Base-by-base conservation (phyloP, 1,140 invertebrate species). In the Drosophila saltans region DNA sequence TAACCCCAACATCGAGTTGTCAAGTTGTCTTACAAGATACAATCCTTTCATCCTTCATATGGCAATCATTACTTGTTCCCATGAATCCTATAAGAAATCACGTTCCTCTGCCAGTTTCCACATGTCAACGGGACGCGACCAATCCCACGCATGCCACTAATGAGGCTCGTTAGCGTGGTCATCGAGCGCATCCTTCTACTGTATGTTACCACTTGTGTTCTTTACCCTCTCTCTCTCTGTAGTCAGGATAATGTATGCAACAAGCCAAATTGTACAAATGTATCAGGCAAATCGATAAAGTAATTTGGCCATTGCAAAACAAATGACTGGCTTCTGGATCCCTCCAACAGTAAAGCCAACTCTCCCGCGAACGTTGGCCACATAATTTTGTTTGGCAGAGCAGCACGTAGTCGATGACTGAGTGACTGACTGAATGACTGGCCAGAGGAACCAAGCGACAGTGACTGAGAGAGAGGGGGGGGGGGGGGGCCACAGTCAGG, bases 101-200 rank as follows among this genome's bases (percentile, higher is more conserved):
- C 83, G 84, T 86, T 71, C 45, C 9, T 64, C 36, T 48, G 30
- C 16, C 66, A 40, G 66, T 52, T 66, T 70, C 66, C 64, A 64
- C 70, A 85, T 84, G 74, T 85, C 81, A 84, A 66, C 81, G 65
- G 39, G 67, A 56, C 73, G 74, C 74, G 78, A 67, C 78, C 81
- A 79, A 73, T 64, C 69, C 82, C 80, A 81, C 80, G 84, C 84
- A 84, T 88, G 81, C 81, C 84, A 89, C 84, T 89, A 89, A 89
- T 89, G 84, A 89, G 84, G 85, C 84, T 89, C 85, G 84, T 89
- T 89, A 89, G 84, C 84, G 85, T 74, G 84, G 76, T 83, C 72
- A 58, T 83, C 66, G 80, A 73, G 60, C 9, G 40, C 66, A 7
- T 28, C 52, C 26, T 16, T 16, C 40, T n/a, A 7, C 24, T 33